Conservation (phyloP, 2,797 vertebrate species). For the Ctenochaetus hawaiiensis region DNA sequence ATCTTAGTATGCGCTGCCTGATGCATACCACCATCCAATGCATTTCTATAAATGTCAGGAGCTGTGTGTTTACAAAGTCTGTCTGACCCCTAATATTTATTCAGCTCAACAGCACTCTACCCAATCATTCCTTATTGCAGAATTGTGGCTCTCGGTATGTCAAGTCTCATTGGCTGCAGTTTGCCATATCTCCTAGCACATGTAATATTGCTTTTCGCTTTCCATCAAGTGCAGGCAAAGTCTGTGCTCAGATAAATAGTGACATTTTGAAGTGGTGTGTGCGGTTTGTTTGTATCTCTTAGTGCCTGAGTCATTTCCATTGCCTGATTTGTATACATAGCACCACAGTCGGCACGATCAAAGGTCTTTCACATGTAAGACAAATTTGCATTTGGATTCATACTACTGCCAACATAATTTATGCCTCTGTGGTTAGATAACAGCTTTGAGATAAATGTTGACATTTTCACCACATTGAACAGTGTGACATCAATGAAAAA, state of each 20-base stretch:
- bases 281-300: conserved; percentile 69
- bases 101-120: conserved; percentile 72
- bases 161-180: conserved; percentile 77
- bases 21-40: conserved; percentile 62
- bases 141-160: conserved; percentile 68
- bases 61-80: conserved; percentile 67
- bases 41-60: conserved; percentile 81
- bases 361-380: conserved; percentile 69
- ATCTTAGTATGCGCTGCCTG: conserved; percentile 59
- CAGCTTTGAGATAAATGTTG: conserved; percentile 62
- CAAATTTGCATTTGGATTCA: conserved; percentile 74
- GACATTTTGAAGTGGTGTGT: conserved; percentile 74
- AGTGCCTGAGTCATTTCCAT: conserved; percentile 57
- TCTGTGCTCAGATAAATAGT: conserved; percentile 73
- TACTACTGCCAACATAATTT: conserved; percentile 58
- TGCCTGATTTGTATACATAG: conserved; percentile 72
- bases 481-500: conserved; percentile 35
- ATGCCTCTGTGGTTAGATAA: conserved; percentile 49
- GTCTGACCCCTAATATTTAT: conserved; percentile 80
- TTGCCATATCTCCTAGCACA: conserved; percentile 75
- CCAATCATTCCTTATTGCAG: conserved; percentile 77
- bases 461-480: conserved; percentile 55
- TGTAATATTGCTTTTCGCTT: conserved; percentile 85
- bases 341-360: conserved; percentile 62
- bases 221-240: conserved; percentile 74